phyloP scores from a whole-genome alignment of 2,888 invertebrate species.

The Pegoplata infirma region DNA sequence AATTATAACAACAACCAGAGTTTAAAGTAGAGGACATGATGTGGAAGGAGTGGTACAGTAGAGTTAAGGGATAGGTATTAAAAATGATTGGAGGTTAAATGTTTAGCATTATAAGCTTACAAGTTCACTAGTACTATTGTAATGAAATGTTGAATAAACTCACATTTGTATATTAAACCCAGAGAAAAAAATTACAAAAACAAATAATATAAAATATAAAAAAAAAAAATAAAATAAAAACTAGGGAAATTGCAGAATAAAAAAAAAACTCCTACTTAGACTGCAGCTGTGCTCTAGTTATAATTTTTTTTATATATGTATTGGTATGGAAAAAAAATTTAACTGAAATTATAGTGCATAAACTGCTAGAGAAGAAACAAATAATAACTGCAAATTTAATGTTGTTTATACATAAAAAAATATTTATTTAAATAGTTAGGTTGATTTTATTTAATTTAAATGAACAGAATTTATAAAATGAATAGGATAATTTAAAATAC shows the following conservation, averaged over 20 bases:
- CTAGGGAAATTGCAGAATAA: neutral
- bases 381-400: neutral
- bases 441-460: too few species aligned
- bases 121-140: slow-evolving; percentile 32
- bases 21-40: neutral
- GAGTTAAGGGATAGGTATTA: neutral
- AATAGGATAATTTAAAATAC: too few species aligned
- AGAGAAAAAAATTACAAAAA: too few species aligned
- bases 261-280: neutral
- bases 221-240: neutral
- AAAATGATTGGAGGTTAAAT: slow-evolving; percentile 35
- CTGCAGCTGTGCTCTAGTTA: neutral
- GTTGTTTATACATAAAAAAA: too few species aligned
- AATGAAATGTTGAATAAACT: neutral
- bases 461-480: too few species aligned
- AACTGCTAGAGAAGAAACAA: neutral
- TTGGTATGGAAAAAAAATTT: neutral
- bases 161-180: neutral
- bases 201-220: neutral
- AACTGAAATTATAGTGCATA: neutral
- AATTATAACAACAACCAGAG: neutral
- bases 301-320: neutral
- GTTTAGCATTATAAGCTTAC: slow-evolving; percentile 19
- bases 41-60: neutral
- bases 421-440: too few species aligned